Percentiles rank a stretch among this genome's conserved stretches.
Evolutionary conservation across 2,797 vertebrate species (phyloP).

Genomic region (Centroberyx gerrardi): DNA sequence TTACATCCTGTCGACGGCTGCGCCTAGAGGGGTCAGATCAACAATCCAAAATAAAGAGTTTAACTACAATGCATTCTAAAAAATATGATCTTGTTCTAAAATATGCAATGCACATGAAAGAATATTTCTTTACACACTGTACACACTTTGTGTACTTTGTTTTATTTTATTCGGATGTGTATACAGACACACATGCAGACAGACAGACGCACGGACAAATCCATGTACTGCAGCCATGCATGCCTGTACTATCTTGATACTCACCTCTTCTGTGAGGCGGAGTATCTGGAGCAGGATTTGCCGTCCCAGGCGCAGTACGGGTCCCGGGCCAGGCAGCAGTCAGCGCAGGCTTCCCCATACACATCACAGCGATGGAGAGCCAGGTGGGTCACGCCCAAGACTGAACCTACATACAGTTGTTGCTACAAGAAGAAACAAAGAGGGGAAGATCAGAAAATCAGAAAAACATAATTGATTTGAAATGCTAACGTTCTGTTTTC

Average conservation of each 20-base stretch:
- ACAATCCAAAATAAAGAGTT: conserved; percentile 55
- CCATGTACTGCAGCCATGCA: not conserved
- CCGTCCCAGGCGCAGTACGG: conserved; percentile 99
- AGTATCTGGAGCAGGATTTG: conserved; percentile 97
- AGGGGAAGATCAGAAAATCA: not conserved
- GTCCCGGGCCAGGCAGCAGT: conserved; percentile 97
- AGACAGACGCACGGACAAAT: conserved; percentile 6
- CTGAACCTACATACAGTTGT: conserved; percentile 97
- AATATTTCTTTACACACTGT: not conserved
- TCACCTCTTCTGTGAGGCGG: conserved; percentile 96
- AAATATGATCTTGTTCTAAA: not conserved
- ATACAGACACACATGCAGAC: not conserved
- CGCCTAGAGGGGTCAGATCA: conserved; percentile 85
- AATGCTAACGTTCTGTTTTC: not conserved
- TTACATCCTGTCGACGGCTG: conserved; percentile 95
- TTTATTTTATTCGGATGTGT: not conserved
- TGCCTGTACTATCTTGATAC: conserved; percentile 50
- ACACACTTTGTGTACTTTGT: too few relatives aligned
- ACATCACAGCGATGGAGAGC: conserved; percentile 97
- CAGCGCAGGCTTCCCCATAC: conserved; percentile 95
- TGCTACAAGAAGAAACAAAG: conserved; percentile 85
- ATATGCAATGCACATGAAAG: not conserved
- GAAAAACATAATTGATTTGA: not conserved
- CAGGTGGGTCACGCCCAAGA: conserved; percentile 94
- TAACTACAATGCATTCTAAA: conserved; percentile 23